Evolutionary conservation across 2,888 invertebrate genomes (phyloP), one percentile per base, ranked within the genome.

Genomic region (Erynnis tages): DNA sequence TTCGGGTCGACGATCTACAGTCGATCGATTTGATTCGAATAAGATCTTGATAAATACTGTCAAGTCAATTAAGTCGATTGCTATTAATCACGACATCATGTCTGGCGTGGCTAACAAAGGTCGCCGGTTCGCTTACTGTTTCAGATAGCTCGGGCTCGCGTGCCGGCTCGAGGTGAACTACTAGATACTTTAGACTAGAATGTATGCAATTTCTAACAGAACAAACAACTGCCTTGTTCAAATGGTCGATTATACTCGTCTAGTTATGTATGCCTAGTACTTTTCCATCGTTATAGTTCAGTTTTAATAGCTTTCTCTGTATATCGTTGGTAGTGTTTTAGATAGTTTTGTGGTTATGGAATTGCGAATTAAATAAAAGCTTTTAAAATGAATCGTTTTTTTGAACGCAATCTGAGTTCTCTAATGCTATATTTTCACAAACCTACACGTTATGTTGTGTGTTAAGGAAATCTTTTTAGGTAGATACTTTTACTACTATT

Each of bases 71-170:
- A 76, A 73, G 73, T 63, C 58, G 57, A 57, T 54, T 53, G 52
- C 60, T 58, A 62, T 64, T 65, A 60, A 56, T 75, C 76, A 78
- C 75, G 76, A 66, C 66, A 75, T 66, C 66, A 68, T 69, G 67
- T 62, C 69, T 61, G 64, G 67, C 61, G 54, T 70, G 70, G 62
- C 63, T 66, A 66, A 61, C 67, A 75, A 76, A 80, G 82, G 78
- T 81, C 76, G 71, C 61, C 67, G 61, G 61, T 69, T 67, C 62
- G 65, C 66, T 62, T 60, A 62, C 63, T 58, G 65, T 65, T 65
- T 61, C 58, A 68, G 73, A 71, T 71, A 65, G 62, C 45, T 44
- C 47, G 34, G 57, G 60, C 59, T 70, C 58, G 71, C 70, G 69
- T 73, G 73, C 62, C 41, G 57, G 65, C 66, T 55, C 62, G 61